A percentile compares a stretch with the other conserved stretches of the same genome.
Conservation (phyloP, 2,888 invertebrate genomes). For the Cerastoderma edule region DNA sequence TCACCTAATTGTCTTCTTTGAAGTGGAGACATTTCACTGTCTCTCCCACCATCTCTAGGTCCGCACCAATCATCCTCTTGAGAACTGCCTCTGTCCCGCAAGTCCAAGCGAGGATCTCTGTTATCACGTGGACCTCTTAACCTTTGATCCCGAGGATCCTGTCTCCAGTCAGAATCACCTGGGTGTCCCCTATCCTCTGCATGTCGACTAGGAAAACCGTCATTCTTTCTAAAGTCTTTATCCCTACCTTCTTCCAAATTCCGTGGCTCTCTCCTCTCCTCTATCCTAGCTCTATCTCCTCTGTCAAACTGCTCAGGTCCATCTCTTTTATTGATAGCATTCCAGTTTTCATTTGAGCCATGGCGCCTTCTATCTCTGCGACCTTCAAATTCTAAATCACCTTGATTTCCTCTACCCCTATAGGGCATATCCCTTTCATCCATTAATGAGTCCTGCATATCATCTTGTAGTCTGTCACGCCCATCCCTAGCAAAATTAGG, state of each 20-base stretch:
- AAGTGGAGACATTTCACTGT: background rate
- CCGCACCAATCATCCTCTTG: background rate
- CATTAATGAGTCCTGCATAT: no score
- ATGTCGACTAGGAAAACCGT: background rate
- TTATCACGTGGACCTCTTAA: no score
- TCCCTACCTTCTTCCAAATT: background rate
- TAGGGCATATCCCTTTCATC: no score
- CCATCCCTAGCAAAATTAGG: background rate
- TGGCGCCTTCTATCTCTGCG: no score
- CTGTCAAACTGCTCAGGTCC: background rate
- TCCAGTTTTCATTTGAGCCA: background rate
- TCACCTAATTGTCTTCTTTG: background rate
- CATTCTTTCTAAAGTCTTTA: background rate
- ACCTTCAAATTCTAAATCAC: no score
- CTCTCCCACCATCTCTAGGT: background rate
- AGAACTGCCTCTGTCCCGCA: no score
- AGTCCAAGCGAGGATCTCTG: no score
- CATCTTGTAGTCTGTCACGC: background rate
- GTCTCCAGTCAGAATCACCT: slow-evolving; percentile 8
- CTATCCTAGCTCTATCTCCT: background rate
- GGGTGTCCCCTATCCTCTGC: background rate
- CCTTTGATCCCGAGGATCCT: background rate
- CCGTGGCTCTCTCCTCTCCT: background rate
- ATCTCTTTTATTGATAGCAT: background rate
- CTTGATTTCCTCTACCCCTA: no score